Evolutionary conservation across 1,140 invertebrate genomes (phyloP).

Genomic region (Brachionus rubens): DNA sequence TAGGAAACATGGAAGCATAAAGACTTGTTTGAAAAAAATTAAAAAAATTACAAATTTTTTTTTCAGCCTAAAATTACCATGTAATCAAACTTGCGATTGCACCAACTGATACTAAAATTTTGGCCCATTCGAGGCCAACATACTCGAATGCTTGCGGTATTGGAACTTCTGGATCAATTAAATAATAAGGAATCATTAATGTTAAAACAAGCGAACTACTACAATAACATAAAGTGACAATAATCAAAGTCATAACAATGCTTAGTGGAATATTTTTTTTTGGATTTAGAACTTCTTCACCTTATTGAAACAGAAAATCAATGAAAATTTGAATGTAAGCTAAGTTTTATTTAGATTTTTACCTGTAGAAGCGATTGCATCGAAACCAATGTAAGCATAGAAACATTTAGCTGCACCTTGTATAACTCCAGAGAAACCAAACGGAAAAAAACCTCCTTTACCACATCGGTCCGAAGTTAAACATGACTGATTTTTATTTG

Average conservation of each 20-base stretch:
- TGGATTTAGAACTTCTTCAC: conserved; percentile 49
- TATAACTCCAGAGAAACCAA: conserved; percentile 15
- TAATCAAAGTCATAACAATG: conserved; percentile 50
- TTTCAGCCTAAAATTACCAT: neutral
- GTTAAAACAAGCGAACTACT: conserved; percentile 49
- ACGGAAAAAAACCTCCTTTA: conserved; percentile 38
- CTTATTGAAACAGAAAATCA: no score
- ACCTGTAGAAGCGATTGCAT: conserved; percentile 36
- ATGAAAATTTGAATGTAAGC: conserved; percentile 6
- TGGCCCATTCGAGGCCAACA: conserved; percentile 73
- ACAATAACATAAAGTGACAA: conserved; percentile 53
- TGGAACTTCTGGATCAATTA: conserved; percentile 78
- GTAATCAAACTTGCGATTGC: conserved; percentile 60
- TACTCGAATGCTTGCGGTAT: conserved; percentile 86
- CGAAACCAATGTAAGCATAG: conserved; percentile 41
- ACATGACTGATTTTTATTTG: neutral
- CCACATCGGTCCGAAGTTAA: neutral
- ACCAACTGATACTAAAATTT: conserved; percentile 74
- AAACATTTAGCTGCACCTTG: conserved; percentile 42
- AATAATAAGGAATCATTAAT: conserved; percentile 71
- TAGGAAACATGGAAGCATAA: conserved; percentile 94
- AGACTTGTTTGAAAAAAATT: conserved; percentile 67
- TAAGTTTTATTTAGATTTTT: neutral
- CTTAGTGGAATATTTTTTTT: conserved; percentile 51
- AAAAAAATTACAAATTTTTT: neutral